Percentiles rank a stretch among this genome's conserved stretches.
These are phyloP conservation scores for Azorinus chamasolen DNA, from an alignment of 2,888 invertebrate genomes.

Conservation along the genomic window DNA sequence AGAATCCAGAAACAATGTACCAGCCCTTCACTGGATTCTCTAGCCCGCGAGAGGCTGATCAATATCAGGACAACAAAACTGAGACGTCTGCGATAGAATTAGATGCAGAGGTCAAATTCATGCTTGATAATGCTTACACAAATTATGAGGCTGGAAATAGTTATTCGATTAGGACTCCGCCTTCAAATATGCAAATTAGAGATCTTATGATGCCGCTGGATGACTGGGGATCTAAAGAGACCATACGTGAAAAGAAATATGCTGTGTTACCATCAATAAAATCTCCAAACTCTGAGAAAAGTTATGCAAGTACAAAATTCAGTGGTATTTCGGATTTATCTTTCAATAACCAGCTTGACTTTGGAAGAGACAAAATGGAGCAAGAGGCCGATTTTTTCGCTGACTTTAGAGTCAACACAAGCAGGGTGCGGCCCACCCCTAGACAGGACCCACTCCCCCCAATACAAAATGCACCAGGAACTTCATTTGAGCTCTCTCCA, in stretches of 20 bases:
- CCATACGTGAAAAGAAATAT: slow-evolving; percentile 73
- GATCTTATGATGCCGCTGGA: slow-evolving; percentile 71
- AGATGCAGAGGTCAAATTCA: slow-evolving; percentile 49
- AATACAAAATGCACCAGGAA: slow-evolving; percentile 42
- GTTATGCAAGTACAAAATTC: background rate
- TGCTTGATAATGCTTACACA: slow-evolving; percentile 51
- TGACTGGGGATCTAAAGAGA: slow-evolving; percentile 49
- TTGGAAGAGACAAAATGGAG: slow-evolving; percentile 71
- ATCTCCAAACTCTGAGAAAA: slow-evolving; percentile 26
- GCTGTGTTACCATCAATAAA: slow-evolving; percentile 74
- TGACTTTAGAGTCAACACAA: slow-evolving; percentile 70
- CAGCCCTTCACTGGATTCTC: background rate
- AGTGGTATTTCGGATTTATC: slow-evolving; percentile 26
- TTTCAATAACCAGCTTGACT: slow-evolving; percentile 74
- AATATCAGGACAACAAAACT: slow-evolving; percentile 3
- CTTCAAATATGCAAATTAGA: slow-evolving; percentile 55
- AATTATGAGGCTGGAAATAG: slow-evolving; percentile 33
- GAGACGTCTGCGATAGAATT: slow-evolving; percentile 44
- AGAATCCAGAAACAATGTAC: background rate
- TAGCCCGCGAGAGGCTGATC: background rate
- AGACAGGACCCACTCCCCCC: slow-evolving; percentile 70
- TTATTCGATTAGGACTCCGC: slow-evolving; percentile 47
- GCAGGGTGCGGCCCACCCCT: slow-evolving; percentile 65
- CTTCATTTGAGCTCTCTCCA: background rate
- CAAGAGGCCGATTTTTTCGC: slow-evolving; percentile 75